phyloP scores from a whole-genome alignment of 2,888 invertebrate species.

The Oscheius sp. region DNA sequence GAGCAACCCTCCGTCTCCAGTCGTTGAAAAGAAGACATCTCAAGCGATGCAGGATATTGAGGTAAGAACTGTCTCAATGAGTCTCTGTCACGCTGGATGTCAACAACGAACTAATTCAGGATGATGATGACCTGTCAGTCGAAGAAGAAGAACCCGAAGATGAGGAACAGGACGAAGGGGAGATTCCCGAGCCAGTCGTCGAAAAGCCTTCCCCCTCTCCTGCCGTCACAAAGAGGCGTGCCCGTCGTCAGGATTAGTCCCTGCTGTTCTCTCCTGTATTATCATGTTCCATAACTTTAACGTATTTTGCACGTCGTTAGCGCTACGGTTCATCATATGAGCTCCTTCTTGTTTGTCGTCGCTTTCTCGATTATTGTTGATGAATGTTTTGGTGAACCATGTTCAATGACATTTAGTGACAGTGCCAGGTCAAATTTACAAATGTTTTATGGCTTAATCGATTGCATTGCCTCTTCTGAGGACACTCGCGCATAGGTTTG shows the following conservation, averaged over 20 bases:
- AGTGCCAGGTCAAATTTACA: too few relatives aligned
- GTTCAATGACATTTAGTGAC: too few relatives aligned
- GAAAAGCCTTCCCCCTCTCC: slow-evolving; percentile 21
- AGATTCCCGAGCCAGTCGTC: slow-evolving; percentile 4
- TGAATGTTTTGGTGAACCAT: too few relatives aligned
- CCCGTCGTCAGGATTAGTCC: slow-evolving; percentile 37
- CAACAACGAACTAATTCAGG: background rate
- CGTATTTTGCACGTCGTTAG: slow-evolving; percentile 23
- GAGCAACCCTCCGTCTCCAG: slow-evolving; percentile 1
- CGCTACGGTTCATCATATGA: slow-evolving; percentile 22
- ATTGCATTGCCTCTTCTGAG: too few relatives aligned
- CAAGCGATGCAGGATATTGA: slow-evolving; percentile 36
- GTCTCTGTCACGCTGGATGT: too few relatives aligned
- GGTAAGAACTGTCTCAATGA: background rate
- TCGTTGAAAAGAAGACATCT: slow-evolving; percentile 19
- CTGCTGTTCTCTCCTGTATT: too few relatives aligned
- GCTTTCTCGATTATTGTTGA: too few relatives aligned
- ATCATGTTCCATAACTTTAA: slow-evolving; percentile 5
- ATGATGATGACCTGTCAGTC: slow-evolving; percentile 24
- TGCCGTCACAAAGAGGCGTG: slow-evolving; percentile 29
- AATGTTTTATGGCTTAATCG: too few relatives aligned
- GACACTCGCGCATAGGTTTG: too few relatives aligned
- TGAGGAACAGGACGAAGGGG: slow-evolving; percentile 29
- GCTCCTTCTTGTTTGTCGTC: slow-evolving; percentile 9
- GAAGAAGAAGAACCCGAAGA: slow-evolving; percentile 32